Conservation (phyloP, 2,797 vertebrate genomes). For the Antennarius maculatus region DNA sequence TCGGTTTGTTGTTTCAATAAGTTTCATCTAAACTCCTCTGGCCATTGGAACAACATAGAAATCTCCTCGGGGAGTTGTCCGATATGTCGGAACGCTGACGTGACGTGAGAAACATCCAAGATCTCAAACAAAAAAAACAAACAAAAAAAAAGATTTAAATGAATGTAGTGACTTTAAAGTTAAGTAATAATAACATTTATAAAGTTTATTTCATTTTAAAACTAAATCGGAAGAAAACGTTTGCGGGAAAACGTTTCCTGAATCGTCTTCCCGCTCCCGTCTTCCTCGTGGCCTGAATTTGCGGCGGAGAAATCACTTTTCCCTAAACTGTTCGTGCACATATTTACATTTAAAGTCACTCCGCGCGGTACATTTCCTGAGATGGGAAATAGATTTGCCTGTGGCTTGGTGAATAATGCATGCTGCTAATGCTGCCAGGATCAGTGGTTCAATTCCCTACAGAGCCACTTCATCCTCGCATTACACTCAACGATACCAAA, state of each 20-base stretch:
- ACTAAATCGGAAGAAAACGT: too few relatives aligned
- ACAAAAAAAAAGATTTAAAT: too few relatives aligned
- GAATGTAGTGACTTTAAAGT: too few relatives aligned
- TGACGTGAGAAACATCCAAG: background rate
- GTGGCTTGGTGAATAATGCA: slow-evolving; percentile 49
- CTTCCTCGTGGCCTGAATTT: slow-evolving; percentile 10
- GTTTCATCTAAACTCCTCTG: slow-evolving; percentile 30
- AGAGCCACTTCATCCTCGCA: background rate
- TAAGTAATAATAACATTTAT: too few relatives aligned
- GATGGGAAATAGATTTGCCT: slow-evolving; percentile 19
- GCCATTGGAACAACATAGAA: background rate
- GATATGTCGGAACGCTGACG: slow-evolving; percentile 30
- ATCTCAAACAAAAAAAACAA: background rate
- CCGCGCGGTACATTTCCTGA: slow-evolving; percentile 20
- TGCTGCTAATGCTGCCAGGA: slow-evolving; percentile 21
- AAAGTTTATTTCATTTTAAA: too few relatives aligned
- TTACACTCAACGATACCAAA: slow-evolving; percentile 8
- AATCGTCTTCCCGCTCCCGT: background rate
- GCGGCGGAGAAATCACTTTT: slow-evolving; percentile 19
- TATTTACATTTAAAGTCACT: slow-evolving; percentile 42
- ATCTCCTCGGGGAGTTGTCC: slow-evolving; percentile 7
- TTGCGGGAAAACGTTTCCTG: background rate
- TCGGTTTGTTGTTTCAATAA: slow-evolving; percentile 49
- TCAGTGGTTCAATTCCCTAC: slow-evolving; percentile 34
- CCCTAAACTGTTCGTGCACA: slow-evolving; percentile 21